Conservation (phyloP, 1,140 invertebrate species). For the Paraescarpia echinospica region DNA sequence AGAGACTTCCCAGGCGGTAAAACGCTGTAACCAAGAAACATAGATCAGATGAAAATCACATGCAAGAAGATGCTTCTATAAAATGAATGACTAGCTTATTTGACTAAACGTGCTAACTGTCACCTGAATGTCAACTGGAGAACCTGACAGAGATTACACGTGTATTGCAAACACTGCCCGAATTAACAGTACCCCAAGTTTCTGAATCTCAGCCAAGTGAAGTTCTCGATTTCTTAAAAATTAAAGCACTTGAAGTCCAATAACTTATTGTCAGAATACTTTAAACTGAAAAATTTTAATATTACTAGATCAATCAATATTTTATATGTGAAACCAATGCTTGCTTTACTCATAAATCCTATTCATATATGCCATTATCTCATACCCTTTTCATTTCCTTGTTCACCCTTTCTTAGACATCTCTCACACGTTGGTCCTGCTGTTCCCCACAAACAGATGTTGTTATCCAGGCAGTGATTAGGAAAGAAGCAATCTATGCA, state of each 20-base stretch:
- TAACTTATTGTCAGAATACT: too few relatives aligned
- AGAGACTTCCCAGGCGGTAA: neutral
- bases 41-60: neutral
- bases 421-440: neutral
- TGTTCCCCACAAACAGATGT: neutral
- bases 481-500: neutral
- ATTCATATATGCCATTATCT: neutral
- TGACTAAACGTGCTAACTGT: neutral
- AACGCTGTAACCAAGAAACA: neutral
- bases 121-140: neutral
- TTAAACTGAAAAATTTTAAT: too few relatives aligned
- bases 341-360: neutral
- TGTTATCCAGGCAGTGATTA: neutral
- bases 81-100: neutral
- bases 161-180: too few relatives aligned
- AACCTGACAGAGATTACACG: neutral
- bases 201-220: too few relatives aligned
- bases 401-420: neutral
- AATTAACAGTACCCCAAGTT: too few relatives aligned
- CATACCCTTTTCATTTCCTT: neutral
- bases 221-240: too few relatives aligned
- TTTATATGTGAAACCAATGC: neutral
- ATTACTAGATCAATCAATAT: too few relatives aligned
- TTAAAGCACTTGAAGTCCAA: too few relatives aligned
- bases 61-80: neutral